Percentiles rank a stretch among this genome's conserved stretches.
These are phyloP conservation scores for Rhogogaster chlorosoma DNA, from an alignment of 2,888 invertebrate genomes.

Conservation along the genomic window DNA sequence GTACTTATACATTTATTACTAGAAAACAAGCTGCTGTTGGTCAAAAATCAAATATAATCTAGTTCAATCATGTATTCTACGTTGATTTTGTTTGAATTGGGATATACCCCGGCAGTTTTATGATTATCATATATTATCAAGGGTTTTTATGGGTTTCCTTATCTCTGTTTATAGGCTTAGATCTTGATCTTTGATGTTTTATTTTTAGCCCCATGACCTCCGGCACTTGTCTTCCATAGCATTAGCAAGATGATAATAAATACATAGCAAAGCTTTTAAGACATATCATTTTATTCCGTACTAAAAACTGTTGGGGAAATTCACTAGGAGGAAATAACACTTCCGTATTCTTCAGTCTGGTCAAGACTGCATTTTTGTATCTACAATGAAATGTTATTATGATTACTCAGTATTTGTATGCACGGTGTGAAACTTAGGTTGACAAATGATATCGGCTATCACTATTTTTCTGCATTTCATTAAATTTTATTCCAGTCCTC, in stretches of 20 bases:
- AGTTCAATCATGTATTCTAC: neutral
- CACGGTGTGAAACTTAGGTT: neutral
- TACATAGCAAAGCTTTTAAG: neutral
- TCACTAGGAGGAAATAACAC: slow-evolving; percentile 2
- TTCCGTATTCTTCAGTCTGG: slow-evolving; percentile 13
- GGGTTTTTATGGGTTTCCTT: slow-evolving; percentile 15
- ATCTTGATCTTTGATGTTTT: slow-evolving; percentile 11
- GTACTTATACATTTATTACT: slow-evolving; percentile 26
- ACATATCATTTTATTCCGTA: neutral
- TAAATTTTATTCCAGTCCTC: slow-evolving; percentile 3
- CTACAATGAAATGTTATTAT: neutral
- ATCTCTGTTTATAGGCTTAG: slow-evolving; percentile 3
- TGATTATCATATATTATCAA: slow-evolving; percentile 27
- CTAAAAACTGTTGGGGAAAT: neutral
- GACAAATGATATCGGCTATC: slow-evolving; percentile 37
- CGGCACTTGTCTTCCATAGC: neutral
- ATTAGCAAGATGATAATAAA: neutral
- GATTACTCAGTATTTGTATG: slow-evolving; percentile 15
- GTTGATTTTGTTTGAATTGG: slow-evolving; percentile 21
- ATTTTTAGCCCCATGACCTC: slow-evolving; percentile 32
- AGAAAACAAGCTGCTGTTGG: neutral
- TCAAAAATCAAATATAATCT: neutral
- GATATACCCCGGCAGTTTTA: neutral
- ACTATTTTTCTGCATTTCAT: slow-evolving; percentile 2
- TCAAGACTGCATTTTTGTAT: neutral